These are phyloP conservation scores for Sebastes iracundus DNA, from an alignment of 2,797 vertebrate species.

Conservation along the genomic window DNA sequence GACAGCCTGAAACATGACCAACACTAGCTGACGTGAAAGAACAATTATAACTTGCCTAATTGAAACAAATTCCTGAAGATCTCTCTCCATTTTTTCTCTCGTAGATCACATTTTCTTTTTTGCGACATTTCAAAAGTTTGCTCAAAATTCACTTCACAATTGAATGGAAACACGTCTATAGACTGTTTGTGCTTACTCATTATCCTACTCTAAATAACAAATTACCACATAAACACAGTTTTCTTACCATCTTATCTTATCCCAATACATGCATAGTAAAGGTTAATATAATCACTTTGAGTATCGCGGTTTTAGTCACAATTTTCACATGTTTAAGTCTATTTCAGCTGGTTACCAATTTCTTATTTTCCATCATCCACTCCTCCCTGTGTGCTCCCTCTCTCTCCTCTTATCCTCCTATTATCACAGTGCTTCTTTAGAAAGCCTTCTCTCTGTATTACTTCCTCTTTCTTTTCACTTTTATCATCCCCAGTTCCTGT, in stretches of 20 bases:
- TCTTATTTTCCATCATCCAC: not conserved
- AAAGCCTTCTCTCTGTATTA: not conserved
- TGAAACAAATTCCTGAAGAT: too few relatives aligned
- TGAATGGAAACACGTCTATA: too few relatives aligned
- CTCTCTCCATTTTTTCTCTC: too few relatives aligned
- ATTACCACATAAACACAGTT: not conserved
- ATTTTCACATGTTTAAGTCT: not conserved
- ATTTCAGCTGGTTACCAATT: not conserved
- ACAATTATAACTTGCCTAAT: too few relatives aligned
- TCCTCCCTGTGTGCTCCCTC: not conserved
- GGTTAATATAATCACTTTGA: not conserved
- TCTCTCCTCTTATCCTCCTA: not conserved
- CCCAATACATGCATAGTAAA: not conserved
- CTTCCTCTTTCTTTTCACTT: slow-evolving; percentile 1
- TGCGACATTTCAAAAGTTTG: too few relatives aligned
- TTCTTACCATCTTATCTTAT: not conserved
- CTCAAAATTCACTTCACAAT: too few relatives aligned
- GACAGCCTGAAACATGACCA: too few relatives aligned
- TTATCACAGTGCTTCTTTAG: slow-evolving; percentile 20
- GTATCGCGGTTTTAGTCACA: not conserved
- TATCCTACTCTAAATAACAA: too few relatives aligned
- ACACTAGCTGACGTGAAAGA: too few relatives aligned
- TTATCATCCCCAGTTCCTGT: not conserved
- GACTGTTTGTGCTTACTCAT: too few relatives aligned
- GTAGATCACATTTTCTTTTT: too few relatives aligned